Evolutionary conservation across 2,113 vertebrate genomes (phyloP), one percentile per base, ranked within the genome.

Genomic region (Acanthochromis polyacanthus): DNA sequence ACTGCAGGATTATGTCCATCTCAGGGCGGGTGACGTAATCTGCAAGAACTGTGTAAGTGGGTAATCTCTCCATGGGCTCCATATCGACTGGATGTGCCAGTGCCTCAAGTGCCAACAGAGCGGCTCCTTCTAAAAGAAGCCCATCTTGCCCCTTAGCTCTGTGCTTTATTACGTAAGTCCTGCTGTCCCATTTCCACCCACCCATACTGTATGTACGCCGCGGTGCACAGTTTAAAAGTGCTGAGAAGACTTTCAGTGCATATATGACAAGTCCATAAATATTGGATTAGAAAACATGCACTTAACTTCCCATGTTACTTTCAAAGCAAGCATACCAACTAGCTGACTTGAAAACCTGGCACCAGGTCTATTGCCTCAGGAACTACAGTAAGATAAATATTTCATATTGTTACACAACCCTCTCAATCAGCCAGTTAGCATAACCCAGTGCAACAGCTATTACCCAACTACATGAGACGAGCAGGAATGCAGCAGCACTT

Each of bases 371-470:
- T 2, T 60, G 60, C 68, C 43, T 11, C 22, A 20, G 5, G 52
- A 68, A 17, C 19, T 64, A 73, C 60, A 70, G 50, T 20, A 32
- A 45, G 57, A 73, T 88, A 10, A 82, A 88, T 84, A 65, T 84
- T 89, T 84, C 11, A 91, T 59, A 25, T 11, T 71, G 22, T 88
- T 83, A 83, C 73, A 62, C 71, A 88, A 82, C 61, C 20, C 10
- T 14, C 16, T 68, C 61, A 52, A 28, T 51, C 52, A 61, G 70
- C 50, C 3, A 50, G 77, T 50, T 62, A 50, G 66, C 55, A 61
- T 71, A 80, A 75, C 55, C 68, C 28, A 32, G 63, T 16, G 58
- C 53, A 20, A 5, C 70, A 40, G 77, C 71, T 40, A 38, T 74
- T 53, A 61, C 71, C 56, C 59, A 25, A 69, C 51, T 20, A 48